A percentile compares a stretch with the other conserved stretches of the same genome.
phyloP scores from a whole-genome alignment of 2,888 invertebrate genomes.

The Busseola fusca region DNA sequence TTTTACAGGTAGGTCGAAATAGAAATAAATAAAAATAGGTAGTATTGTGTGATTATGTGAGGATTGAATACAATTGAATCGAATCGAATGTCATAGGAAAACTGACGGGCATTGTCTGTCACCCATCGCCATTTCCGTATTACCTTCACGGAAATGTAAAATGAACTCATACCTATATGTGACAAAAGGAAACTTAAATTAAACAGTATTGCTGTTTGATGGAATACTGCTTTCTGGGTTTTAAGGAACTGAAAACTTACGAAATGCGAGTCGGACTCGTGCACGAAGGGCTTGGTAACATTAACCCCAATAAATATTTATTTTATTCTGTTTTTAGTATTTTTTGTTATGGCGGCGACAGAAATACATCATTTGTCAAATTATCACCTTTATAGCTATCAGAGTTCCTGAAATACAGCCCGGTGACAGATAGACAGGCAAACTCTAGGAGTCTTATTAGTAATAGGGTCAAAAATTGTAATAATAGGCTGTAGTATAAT shows the following conservation, averaged over 20 bases:
- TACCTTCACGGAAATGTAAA: not conserved
- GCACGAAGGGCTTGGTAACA: too few species aligned
- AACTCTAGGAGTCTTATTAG: too few species aligned
- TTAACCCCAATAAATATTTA: too few species aligned
- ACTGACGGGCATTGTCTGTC: not conserved
- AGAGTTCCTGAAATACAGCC: too few species aligned
- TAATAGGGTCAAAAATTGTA: too few species aligned
- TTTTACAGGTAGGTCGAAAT: not conserved
- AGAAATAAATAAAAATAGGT: not conserved
- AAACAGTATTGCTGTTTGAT: not conserved
- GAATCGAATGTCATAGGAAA: not conserved
- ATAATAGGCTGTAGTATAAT: not conserved
- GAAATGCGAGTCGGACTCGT: too few species aligned
- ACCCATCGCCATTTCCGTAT: not conserved
- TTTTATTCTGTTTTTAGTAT: too few species aligned
- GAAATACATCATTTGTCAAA: too few species aligned
- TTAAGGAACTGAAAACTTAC: not conserved
- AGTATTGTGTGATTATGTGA: not conserved
- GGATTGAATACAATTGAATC: not conserved
- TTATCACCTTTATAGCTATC: too few species aligned
- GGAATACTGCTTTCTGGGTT: not conserved
- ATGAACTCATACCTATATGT: not conserved
- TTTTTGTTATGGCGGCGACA: too few species aligned
- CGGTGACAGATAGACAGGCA: too few species aligned
- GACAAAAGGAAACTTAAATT: not conserved